These are phyloP conservation scores for Phymanthus crucifer DNA, from an alignment of 92 coral and sea anemone genomes.

Conservation along the genomic window DNA sequence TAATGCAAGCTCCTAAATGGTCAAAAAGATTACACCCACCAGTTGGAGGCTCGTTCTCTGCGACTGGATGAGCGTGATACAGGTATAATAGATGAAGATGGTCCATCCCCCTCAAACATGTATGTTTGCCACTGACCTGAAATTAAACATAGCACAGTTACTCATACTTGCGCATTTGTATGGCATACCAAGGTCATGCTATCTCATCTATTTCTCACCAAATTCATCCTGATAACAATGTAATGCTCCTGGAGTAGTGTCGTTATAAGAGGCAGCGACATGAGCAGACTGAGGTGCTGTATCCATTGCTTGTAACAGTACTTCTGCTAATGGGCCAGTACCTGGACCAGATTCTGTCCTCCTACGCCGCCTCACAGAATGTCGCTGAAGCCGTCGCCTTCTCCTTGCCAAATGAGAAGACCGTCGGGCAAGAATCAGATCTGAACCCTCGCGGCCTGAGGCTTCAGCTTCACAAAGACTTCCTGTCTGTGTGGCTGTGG, in stretches of 20 bases:
- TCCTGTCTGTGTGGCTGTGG: constrained; percentile 86
- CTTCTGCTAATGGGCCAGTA: constrained; percentile 40
- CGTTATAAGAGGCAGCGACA: constrained; percentile 87
- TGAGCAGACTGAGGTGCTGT: constrained; percentile 68
- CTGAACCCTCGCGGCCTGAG: constrained; percentile 74
- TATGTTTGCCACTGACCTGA: constrained; percentile 84
- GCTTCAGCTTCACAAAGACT: constrained; percentile 89
- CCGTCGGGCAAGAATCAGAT: constrained; percentile 62
- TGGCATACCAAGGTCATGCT: not conserved
- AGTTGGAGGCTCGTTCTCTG: constrained; percentile 49
- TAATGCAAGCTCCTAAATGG: not conserved
- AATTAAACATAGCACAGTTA: not conserved
- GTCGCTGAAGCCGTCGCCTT: constrained; percentile 75
- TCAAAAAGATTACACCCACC: constrained; percentile 47
- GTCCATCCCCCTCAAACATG: constrained; percentile 52
- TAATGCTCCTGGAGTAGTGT: constrained; percentile 92
- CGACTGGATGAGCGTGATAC: constrained; percentile 68
- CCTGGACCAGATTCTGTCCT: constrained; percentile 62
- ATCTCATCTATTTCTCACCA: constrained; percentile 56
- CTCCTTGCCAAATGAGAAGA: constrained; percentile 80
- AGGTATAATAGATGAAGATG: constrained; percentile 34
- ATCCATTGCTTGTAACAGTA: constrained; percentile 67
- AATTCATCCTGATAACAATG: constrained; percentile 89
- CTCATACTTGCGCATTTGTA: not conserved
- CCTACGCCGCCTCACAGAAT: constrained; percentile 65